phyloP scores from a whole-genome alignment of 2,888 invertebrate genomes.

The Thymelicus acteon region DNA sequence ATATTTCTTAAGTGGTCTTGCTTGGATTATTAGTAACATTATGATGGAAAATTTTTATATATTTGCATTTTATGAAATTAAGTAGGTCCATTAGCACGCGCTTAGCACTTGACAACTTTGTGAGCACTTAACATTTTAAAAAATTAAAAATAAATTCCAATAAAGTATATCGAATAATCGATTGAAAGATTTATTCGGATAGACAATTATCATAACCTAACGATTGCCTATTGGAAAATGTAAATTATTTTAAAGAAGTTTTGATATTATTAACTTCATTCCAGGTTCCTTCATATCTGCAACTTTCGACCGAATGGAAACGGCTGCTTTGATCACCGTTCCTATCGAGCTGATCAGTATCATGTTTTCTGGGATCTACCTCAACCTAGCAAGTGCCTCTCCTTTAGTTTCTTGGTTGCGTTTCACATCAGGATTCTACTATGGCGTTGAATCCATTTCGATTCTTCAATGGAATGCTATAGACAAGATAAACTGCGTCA shows the following conservation, averaged over 20 bases:
- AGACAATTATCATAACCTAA: too few species aligned
- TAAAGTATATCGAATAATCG: too few species aligned
- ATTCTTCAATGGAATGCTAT: slow-evolving; percentile 88
- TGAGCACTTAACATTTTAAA: too few species aligned
- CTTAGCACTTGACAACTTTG: too few species aligned
- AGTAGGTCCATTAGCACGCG: too few species aligned
- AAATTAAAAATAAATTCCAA: too few species aligned
- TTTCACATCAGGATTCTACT: slow-evolving; percentile 90
- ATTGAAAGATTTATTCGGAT: too few species aligned
- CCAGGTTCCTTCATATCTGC: slow-evolving; percentile 88
- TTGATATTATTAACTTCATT: slow-evolving; percentile 40
- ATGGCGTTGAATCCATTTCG: slow-evolving; percentile 88
- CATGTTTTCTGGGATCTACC: slow-evolving; percentile 88
- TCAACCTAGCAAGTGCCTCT: slow-evolving; percentile 86
- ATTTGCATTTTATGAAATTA: too few species aligned
- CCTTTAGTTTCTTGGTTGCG: slow-evolving; percentile 84
- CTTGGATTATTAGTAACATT: too few species aligned
- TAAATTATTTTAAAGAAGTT: not conserved
- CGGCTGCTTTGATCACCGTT: slow-evolving; percentile 88
- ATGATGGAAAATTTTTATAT: too few species aligned
- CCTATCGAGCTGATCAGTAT: slow-evolving; percentile 88
- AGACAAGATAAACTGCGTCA: slow-evolving; percentile 85
- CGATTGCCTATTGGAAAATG: too few species aligned
- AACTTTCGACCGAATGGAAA: slow-evolving; percentile 87
- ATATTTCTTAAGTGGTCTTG: too few species aligned